phyloP scores from a whole-genome alignment of 2,797 vertebrate genomes.

The Avahi laniger region DNA sequence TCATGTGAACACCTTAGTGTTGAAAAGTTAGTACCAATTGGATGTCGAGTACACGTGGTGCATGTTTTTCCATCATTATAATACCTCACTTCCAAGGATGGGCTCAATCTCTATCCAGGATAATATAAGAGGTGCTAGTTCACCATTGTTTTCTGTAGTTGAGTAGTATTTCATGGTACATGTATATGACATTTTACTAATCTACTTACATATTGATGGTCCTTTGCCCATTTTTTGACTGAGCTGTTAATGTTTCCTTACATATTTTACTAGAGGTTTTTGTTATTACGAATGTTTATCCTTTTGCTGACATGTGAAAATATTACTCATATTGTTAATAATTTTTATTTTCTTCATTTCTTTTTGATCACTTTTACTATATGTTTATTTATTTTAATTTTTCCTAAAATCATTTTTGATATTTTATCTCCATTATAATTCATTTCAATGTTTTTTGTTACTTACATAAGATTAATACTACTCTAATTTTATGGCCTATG shows the following conservation, averaged over 20 bases:
- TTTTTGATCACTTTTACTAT: neutral
- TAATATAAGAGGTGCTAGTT: too few relatives aligned
- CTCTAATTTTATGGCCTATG: neutral
- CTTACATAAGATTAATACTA: neutral
- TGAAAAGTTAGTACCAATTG: too few relatives aligned
- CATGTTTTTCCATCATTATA: too few relatives aligned
- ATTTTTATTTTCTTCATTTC: neutral
- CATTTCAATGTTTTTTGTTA: neutral
- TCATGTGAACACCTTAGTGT: too few relatives aligned
- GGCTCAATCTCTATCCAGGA: too few relatives aligned
- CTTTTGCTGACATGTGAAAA: neutral
- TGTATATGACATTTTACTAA: too few relatives aligned
- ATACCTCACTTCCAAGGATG: too few relatives aligned
- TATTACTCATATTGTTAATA: neutral
- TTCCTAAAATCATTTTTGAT: neutral
- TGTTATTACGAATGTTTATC: neutral
- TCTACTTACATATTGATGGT: neutral
- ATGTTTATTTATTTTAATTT: neutral
- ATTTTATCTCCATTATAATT: neutral
- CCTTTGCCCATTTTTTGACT: neutral
- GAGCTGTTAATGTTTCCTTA: neutral
- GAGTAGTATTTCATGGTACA: too few relatives aligned
- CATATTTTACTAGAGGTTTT: neutral
- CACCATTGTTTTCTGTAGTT: too few relatives aligned
- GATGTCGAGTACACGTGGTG: too few relatives aligned